Percentiles rank a stretch among this genome's conserved stretches.
These are phyloP conservation scores for Harpagoxenus sublaevis DNA, from an alignment of 2,888 invertebrate species.

Conservation along the genomic window DNA sequence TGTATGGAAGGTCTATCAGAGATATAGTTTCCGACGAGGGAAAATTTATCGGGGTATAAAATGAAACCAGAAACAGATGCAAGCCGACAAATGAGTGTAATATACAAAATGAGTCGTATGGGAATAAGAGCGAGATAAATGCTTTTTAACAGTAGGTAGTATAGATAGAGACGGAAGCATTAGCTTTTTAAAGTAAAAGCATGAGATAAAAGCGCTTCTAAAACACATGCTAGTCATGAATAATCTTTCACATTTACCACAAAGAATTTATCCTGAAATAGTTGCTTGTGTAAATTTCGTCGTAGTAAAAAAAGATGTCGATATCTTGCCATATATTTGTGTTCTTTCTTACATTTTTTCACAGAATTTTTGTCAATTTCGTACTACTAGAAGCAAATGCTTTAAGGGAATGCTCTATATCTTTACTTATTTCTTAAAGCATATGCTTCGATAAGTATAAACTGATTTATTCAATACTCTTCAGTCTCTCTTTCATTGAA, in stretches of 20 bases:
- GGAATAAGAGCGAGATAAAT: conserved; percentile 26
- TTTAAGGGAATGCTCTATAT: not conserved
- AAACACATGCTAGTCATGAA: conserved; percentile 6
- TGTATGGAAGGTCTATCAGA: not conserved
- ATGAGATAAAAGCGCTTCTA: not conserved
- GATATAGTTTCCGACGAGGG: conserved; percentile 13
- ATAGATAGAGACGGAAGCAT: not conserved
- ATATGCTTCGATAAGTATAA: not conserved
- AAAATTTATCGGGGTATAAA: conserved; percentile 32
- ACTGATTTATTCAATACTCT: not conserved
- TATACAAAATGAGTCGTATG: conserved; percentile 22
- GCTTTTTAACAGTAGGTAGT: not conserved
- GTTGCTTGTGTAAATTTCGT: not conserved
- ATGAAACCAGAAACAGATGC: conserved; percentile 33
- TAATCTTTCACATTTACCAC: not conserved
- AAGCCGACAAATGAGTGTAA: conserved; percentile 38
- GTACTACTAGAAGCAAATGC: not conserved
- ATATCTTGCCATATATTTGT: too few species aligned
- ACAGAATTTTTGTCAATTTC: not conserved
- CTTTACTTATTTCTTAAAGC: not conserved
- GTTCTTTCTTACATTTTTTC: not conserved
- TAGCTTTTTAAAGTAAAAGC: conserved; percentile 22
- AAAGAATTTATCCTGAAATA: conserved; percentile 2
- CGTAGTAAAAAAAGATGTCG: not conserved
- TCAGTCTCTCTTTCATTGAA: not conserved